Conservation (phyloP, 2,797 vertebrate species). For the Podarcis siculus region DNA sequence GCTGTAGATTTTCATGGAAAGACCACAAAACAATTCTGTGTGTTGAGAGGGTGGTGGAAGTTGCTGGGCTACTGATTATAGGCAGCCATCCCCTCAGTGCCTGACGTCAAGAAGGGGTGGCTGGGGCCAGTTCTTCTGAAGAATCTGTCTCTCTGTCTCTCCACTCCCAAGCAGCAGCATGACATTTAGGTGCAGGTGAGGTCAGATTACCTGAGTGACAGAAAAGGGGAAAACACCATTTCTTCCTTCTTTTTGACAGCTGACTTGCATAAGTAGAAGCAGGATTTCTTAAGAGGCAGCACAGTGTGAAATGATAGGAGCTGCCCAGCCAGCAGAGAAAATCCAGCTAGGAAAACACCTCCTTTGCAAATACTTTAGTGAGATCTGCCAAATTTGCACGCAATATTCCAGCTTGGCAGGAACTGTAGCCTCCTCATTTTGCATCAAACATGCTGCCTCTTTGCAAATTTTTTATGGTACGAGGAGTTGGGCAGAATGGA, state of each 20-base stretch:
- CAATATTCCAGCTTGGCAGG: neutral
- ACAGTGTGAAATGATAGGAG: neutral
- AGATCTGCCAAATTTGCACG: neutral
- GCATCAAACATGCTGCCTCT: too few species aligned
- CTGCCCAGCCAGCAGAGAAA: neutral
- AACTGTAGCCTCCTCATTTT: neutral
- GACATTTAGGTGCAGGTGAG: neutral
- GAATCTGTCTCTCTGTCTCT: conserved; percentile 18
- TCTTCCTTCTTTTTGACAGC: neutral
- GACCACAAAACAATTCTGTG: conserved; percentile 68
- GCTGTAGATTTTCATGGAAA: neutral
- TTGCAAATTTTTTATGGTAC: neutral
- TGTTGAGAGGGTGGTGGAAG: conserved; percentile 45
- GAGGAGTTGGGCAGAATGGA: neutral
- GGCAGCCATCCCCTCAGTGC: conserved; percentile 41
- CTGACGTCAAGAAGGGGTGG: conserved; percentile 19
- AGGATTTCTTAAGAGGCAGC: neutral
- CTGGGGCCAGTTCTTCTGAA: conserved; percentile 32
- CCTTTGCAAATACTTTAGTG: neutral
- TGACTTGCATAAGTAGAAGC: neutral
- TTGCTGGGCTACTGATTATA: conserved; percentile 54
- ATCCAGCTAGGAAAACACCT: neutral
- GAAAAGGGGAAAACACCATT: neutral
- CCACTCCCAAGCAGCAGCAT: neutral
- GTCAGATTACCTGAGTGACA: neutral